These are phyloP conservation scores for Paralichthys olivaceus DNA, from an alignment of 2,113 vertebrate genomes.

Conservation along the genomic window DNA sequence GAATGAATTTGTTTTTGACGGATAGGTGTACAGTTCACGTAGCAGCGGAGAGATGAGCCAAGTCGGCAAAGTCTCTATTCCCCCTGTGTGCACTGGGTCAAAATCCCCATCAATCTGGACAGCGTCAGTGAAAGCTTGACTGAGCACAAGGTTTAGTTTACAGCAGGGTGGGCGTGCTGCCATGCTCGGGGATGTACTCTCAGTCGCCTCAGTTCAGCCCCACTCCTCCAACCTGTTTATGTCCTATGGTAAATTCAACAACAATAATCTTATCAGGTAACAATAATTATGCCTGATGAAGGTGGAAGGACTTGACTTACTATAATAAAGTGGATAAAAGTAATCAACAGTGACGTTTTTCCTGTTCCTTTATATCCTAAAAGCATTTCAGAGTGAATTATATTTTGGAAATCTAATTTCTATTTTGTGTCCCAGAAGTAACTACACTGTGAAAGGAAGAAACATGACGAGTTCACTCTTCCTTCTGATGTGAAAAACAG, in stretches of 20 bases:
- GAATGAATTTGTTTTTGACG: constrained; percentile 34
- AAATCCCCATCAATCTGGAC: constrained; percentile 70
- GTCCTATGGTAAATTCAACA: not conserved
- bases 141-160: constrained; percentile 71
- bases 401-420: no score
- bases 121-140: constrained; percentile 49
- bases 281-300: not conserved
- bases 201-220: constrained; percentile 13
- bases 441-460: no score
- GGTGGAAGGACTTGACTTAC: not conserved
- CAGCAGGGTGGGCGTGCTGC: constrained; percentile 43
- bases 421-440: no score
- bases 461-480: no score
- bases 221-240: not conserved
- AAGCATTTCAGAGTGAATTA: no score
- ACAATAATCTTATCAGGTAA: no score
- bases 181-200: constrained; percentile 51
- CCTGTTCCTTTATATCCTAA: no score
- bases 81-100: constrained; percentile 34
- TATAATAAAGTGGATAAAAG: no score
- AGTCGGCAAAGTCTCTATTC: constrained; percentile 23
- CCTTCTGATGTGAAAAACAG: no score
- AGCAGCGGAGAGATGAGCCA: constrained; percentile 38
- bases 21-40: not conserved
- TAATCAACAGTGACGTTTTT: no score